Base-by-base conservation (phyloP, 2,888 invertebrate species). In the Drosophila subquinaria region DNA sequence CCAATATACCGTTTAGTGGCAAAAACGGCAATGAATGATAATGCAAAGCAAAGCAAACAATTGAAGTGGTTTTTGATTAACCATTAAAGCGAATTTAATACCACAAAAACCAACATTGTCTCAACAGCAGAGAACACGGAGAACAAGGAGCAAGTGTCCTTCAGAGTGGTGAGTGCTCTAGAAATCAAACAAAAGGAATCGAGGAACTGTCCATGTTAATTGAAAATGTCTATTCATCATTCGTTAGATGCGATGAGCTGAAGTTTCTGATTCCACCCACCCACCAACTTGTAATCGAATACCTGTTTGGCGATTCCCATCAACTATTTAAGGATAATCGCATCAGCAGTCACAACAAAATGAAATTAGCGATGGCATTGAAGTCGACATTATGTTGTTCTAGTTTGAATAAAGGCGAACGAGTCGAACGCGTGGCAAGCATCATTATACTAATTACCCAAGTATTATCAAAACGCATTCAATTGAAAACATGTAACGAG, bases 141-240 rank as follows among this genome's bases (percentile, higher is more conserved):
- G 17, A 17, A 17, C 17, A 17, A 27, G 20, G 51, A 67, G 45
- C 45, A 55, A 67, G 70, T 51, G 52, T 10, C 23, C 47, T 30
- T 53, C 53, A 60, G 65, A 59, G 69, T 59, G 82, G 42, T 57
- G 55, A 53, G 62, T 71, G 62, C 47, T 47, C 30, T 48, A 55
- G 15, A n/a, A 69, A 67, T 69, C 73, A 81, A 81, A 86, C 77
- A 78, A 74, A 23, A 55, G 48, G 56, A 67, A 73, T 42, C 68
- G 71, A 64, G 67, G n/a, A 73, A 77, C 67, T 80, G 81, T 74
- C 60, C 67, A 61, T 73, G 88, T 82, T 91, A 91, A 91, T 89
- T 90, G 89, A 91, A 91, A 89, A 88, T 69, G 77, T 73, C 86
- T 88, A 91, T 91, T 90, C 89, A 91, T 91, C 91, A 90, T 88